Conservation (phyloP, 2,113 vertebrate species). For the Chinchilla lanigera region DNA sequence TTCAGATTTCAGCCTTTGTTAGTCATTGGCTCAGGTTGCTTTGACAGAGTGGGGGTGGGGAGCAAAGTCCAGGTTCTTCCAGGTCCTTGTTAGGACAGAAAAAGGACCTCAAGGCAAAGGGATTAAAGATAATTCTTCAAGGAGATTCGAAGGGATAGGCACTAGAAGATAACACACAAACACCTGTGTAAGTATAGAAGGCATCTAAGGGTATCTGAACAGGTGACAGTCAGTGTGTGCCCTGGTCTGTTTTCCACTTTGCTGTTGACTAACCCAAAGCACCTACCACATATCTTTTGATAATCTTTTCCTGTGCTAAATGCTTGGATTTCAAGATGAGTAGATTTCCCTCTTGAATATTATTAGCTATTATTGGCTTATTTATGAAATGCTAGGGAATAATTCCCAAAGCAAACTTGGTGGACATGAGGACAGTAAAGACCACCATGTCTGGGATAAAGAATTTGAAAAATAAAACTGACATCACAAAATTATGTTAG, state of each 20-base stretch:
- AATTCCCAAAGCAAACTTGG: background rate
- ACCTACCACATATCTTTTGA: background rate
- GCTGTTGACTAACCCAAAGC: background rate
- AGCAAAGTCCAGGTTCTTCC: background rate
- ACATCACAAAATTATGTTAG: background rate
- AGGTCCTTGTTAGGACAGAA: background rate
- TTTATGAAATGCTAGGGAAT: background rate
- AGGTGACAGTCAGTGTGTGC: background rate
- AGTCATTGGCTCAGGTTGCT: background rate
- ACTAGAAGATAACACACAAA: background rate
- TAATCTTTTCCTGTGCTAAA: background rate
- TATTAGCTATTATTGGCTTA: background rate
- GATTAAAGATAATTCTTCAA: background rate
- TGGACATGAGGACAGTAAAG: background rate
- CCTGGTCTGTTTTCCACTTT: background rate
- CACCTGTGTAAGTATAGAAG: background rate
- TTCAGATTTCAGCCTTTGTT: background rate
- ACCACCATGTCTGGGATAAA: background rate
- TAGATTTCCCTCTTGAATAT: background rate
- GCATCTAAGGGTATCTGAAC: background rate
- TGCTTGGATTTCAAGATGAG: slow-evolving; percentile 29
- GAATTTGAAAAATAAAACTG: background rate
- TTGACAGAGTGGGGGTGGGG: background rate
- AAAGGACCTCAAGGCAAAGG: background rate
- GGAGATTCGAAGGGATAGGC: background rate